Evolutionary conservation across 2,113 vertebrate species (phyloP), one percentile per base, ranked within the genome.

Genomic region (Erythrocercus mccallii): DNA sequence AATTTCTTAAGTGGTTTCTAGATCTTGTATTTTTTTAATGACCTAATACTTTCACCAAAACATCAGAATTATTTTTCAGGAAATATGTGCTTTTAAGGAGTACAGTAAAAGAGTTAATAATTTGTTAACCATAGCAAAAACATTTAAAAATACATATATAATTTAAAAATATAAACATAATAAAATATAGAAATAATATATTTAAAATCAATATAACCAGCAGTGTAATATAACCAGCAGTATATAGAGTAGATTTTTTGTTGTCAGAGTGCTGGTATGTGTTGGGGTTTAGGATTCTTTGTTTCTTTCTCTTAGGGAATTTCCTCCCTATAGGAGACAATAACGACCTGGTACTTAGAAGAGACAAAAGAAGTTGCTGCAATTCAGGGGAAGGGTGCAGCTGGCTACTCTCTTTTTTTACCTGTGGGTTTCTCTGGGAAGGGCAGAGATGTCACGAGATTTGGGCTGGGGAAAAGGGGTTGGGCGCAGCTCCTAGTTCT

Each of bases 331-430:
- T n/a, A 33, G 28, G 37, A 40, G 28, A 31, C 37, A 40, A 18
- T 40, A 33, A 40, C 0, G 15, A 38, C 20, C 21, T 1, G 1
- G 28, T 71, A 33, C 37, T 53, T 40, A 40, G 7, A 15, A 38
- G 35, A 38, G 8, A 51, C 15, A 51, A 30, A 30, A 50, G 14
- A 70, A 53, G 11, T 40, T 53, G 35, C 8, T 5, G 20, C 15
- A 40, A 4, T 28, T 53, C 48, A 38, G 8, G 28, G 21, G 28
- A 71, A 40, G 28, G 48, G 15, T 53, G 21, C 28, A 40, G 28
- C 28, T 53, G 35, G 35, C 27, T 51, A 17, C 35, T 31, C 27
- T 37, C 5, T 15, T 19, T 23, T 53, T 33, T 50, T 18, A 18
- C 35, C 35, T 31, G 11, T 23, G 35, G 27, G 5, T 31, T 51